Conservation (phyloP, 1,140 invertebrate genomes). For the Arctopsyche grandis region DNA sequence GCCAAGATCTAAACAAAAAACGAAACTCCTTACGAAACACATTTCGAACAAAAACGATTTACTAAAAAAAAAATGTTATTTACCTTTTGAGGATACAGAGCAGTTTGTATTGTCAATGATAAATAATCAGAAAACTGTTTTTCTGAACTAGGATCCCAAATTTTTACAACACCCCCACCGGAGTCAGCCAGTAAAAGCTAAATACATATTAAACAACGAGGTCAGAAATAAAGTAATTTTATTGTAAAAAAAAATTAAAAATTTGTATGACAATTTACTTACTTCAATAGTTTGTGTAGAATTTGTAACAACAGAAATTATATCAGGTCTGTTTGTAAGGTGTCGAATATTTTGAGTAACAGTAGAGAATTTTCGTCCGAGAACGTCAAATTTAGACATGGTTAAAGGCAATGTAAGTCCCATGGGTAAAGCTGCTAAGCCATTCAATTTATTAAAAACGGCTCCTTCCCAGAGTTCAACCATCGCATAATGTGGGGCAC, state of each 20-base stretch:
- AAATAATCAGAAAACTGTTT: constrained; percentile 46
- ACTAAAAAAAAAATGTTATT: not conserved
- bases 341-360: not conserved
- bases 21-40: too few relatives aligned
- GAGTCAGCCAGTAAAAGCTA: constrained; percentile 42
- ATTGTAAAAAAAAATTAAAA: constrained; percentile 32
- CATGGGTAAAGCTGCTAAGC: constrained; percentile 35
- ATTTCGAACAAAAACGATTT: not conserved
- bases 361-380: constrained; percentile 38
- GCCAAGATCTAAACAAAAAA: constrained; percentile 47
- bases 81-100: constrained; percentile 49
- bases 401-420: constrained; percentile 39
- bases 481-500: constrained; percentile 47
- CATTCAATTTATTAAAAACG: not conserved
- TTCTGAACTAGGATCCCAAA: constrained; percentile 37
- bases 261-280: not conserved
- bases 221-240: not conserved
- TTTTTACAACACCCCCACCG: constrained; percentile 35
- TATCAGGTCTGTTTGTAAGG: constrained; percentile 29
- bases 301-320: constrained; percentile 1
- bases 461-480: constrained; percentile 25
- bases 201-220: constrained; percentile 22
- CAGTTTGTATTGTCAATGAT: constrained; percentile 36
- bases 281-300: not conserved
- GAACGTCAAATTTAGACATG: constrained; percentile 39